phyloP scores from a whole-genome alignment of 2,888 invertebrate species.

The Pachycephus smyrnensis region DNA sequence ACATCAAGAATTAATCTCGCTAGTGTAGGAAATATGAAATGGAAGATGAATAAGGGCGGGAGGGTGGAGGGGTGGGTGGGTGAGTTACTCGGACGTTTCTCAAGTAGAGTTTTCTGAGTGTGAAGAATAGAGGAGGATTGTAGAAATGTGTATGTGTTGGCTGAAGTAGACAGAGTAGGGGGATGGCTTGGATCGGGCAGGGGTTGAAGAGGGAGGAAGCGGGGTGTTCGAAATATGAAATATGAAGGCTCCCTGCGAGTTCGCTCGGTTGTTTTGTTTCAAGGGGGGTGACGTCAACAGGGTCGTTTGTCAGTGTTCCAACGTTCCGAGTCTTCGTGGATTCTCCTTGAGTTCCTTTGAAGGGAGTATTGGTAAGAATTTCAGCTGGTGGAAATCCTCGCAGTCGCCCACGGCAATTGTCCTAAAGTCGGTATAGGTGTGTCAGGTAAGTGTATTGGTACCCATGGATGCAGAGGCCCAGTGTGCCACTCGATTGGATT shows the following conservation, averaged over 20 bases:
- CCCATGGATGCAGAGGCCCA: slow-evolving; percentile 11
- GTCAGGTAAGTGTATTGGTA: no score
- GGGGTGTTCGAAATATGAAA: slow-evolving; percentile 46
- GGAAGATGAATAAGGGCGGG: not conserved
- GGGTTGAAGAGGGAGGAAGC: no score
- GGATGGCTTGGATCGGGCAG: no score
- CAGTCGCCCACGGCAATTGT: not conserved
- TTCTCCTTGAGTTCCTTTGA: slow-evolving; percentile 8
- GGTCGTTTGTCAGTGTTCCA: slow-evolving; percentile 56
- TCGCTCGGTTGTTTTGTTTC: slow-evolving; percentile 54
- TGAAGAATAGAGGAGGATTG: not conserved
- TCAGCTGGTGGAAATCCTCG: not conserved
- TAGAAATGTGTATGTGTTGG: no score
- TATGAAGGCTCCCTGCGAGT: slow-evolving; percentile 47
- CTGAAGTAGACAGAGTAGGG: no score
- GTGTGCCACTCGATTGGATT: slow-evolving; percentile 51
- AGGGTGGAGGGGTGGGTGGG: not conserved
- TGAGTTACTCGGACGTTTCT: not conserved
- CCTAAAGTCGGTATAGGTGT: not conserved
- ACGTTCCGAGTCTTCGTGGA: slow-evolving; percentile 13
- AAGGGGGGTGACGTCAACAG: slow-evolving; percentile 60
- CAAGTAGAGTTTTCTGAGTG: not conserved
- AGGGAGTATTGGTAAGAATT: no score
- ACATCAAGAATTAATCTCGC: slow-evolving; percentile 49
- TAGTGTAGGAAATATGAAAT: slow-evolving; percentile 38